These are phyloP conservation scores for Pipra filicauda DNA, from an alignment of 2,113 vertebrate species.

Conservation along the genomic window DNA sequence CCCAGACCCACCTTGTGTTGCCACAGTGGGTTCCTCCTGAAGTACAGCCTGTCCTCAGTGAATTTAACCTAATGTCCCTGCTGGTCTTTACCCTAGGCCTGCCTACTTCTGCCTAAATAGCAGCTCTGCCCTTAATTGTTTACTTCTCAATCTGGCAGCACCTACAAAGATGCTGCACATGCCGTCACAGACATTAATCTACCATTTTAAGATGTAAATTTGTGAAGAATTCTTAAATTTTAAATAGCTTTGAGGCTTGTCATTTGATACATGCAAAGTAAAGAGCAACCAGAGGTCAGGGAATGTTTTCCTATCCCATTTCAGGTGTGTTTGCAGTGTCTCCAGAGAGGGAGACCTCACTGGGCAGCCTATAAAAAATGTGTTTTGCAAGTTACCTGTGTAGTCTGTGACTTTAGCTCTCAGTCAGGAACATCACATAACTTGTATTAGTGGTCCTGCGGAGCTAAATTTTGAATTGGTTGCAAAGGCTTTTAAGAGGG, in stretches of 20 bases:
- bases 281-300: background rate
- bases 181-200: background rate
- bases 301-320: background rate
- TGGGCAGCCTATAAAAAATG: background rate
- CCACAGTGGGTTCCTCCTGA: background rate
- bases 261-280: background rate
- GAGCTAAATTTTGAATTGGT: background rate
- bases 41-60: background rate
- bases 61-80: background rate
- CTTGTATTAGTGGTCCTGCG: background rate
- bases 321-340: background rate
- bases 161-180: rapidly evolving
- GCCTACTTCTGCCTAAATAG: background rate
- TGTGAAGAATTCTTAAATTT: background rate
- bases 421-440: background rate
- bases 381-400: background rate
- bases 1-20: background rate
- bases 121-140: background rate
- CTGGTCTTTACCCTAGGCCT: background rate
- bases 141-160: background rate
- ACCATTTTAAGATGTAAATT: background rate
- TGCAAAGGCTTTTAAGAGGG: background rate
- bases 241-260: background rate
- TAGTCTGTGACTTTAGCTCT: background rate
- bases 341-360: background rate